phyloP scores from a whole-genome alignment of 2,113 vertebrate species.

The Athene cunicularia region DNA sequence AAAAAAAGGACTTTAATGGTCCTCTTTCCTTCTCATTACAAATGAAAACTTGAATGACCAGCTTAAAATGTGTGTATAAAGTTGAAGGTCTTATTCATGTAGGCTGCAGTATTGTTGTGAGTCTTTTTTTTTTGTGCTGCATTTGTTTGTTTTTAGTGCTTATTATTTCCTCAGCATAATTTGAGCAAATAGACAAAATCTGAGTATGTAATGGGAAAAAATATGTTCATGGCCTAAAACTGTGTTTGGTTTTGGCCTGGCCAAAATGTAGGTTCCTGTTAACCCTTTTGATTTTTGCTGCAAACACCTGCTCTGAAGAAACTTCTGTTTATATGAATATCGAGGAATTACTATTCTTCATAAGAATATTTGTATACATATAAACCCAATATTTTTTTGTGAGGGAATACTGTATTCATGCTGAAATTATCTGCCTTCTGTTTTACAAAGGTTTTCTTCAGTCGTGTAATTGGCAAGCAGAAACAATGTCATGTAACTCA shows the following conservation, averaged over 20 bases:
- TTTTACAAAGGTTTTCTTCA: not conserved
- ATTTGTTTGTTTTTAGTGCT: not conserved
- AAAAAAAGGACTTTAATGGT: not conserved
- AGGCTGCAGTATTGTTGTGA: not conserved
- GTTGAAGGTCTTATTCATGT: not conserved
- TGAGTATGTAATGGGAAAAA: not conserved
- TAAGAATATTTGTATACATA: not conserved
- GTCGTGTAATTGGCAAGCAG: not conserved
- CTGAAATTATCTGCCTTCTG: not conserved
- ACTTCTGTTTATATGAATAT: not conserved
- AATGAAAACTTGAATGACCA: not conserved
- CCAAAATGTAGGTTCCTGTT: not conserved
- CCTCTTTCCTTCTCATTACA: not conserved
- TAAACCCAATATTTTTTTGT: not conserved
- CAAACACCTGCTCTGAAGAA: not conserved
- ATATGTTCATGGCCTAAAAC: not conserved
- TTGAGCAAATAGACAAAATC: not conserved
- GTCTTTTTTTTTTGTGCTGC: not conserved
- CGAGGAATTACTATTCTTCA: not conserved
- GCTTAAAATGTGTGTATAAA: not conserved
- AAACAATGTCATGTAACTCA: not conserved
- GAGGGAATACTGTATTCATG: not conserved
- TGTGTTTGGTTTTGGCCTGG: not conserved
- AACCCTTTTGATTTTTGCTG: not conserved
- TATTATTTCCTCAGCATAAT: not conserved